Percentiles rank a stretch among this genome's conserved stretches.
These are phyloP conservation scores for Drosophila seclusa DNA, from an alignment of 2,888 invertebrate genomes.

Conservation along the genomic window DNA sequence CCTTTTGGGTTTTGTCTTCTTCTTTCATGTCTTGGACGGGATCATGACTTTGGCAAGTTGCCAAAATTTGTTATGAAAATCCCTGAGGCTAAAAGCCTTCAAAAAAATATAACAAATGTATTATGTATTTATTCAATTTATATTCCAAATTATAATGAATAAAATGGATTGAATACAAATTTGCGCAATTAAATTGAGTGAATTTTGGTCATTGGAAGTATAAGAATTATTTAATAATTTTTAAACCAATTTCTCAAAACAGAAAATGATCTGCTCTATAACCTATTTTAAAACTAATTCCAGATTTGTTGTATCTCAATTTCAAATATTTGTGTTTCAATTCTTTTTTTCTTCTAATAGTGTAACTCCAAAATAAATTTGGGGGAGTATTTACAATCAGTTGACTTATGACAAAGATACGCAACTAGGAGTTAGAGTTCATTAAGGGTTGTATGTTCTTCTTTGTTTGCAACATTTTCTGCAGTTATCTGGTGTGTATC, in stretches of 20 bases:
- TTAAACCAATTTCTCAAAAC: neutral
- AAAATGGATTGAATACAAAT: neutral
- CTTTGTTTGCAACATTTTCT: constrained; percentile 1
- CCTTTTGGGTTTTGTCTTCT: constrained; percentile 22
- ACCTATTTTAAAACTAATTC: neutral
- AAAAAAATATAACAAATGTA: neutral
- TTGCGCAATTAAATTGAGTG: neutral
- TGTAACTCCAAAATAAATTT: neutral
- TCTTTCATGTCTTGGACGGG: constrained; percentile 5
- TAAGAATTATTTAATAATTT: neutral
- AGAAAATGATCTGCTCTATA: neutral
- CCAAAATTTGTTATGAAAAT: constrained; percentile 32
- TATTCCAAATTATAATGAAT: neutral
- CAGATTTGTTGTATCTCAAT: neutral
- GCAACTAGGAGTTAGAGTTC: neutral
- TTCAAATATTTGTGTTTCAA: neutral
- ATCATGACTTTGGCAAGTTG: constrained; percentile 38
- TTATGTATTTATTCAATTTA: neutral
- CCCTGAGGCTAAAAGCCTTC: constrained; percentile 21
- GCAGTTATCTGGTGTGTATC: constrained; percentile 3
- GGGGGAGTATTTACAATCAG: neutral
- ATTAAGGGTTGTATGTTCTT: neutral
- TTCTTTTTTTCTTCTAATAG: neutral
- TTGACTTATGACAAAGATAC: neutral
- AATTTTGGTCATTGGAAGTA: neutral